Conservation (phyloP, 1,140 invertebrate species). For the Diorhabda sublineata region DNA sequence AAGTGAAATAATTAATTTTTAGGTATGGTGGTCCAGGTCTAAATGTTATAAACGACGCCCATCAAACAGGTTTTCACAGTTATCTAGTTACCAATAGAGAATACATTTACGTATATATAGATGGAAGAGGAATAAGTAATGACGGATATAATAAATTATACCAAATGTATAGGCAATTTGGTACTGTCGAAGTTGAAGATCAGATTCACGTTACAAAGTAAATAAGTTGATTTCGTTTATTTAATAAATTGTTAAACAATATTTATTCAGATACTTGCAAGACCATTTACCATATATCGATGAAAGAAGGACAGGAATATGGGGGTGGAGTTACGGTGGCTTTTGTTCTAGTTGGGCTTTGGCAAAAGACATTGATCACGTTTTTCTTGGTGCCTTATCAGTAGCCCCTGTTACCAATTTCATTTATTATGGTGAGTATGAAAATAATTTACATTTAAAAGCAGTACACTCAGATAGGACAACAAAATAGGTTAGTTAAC, state of each 20-base stretch:
- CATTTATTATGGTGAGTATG: conserved; percentile 78
- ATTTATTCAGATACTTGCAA: conserved; percentile 54
- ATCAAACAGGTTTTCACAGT: conserved; percentile 68
- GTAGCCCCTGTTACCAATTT: conserved; percentile 91
- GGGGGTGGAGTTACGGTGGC: conserved; percentile 95
- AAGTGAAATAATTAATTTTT: conserved; percentile 24
- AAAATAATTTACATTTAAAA: not conserved
- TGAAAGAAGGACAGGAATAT: conserved; percentile 64
- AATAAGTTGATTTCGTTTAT: conserved; percentile 43
- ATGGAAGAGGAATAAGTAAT: conserved; percentile 81
- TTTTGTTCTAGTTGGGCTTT: conserved; percentile 73
- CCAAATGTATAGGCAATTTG: conserved; percentile 79
- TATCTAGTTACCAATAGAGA: conserved; percentile 78
- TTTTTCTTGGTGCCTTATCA: conserved; percentile 85
- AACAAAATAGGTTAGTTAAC: no score
- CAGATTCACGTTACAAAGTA: conserved; percentile 77
- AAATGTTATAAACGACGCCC: conserved; percentile 72
- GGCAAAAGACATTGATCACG: conserved; percentile 61
- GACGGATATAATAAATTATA: conserved; percentile 79
- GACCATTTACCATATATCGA: conserved; percentile 63
- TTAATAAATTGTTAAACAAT: conserved; percentile 6
- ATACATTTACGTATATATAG: conserved; percentile 82
- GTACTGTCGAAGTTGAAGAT: conserved; percentile 83
- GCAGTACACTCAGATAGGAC: no score
- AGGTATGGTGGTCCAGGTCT: conserved; percentile 85